Percentiles rank a stretch among this genome's conserved stretches.
These are phyloP conservation scores for Cebidichthys violaceus DNA, from an alignment of 2,113 vertebrate species.

Conservation along the genomic window DNA sequence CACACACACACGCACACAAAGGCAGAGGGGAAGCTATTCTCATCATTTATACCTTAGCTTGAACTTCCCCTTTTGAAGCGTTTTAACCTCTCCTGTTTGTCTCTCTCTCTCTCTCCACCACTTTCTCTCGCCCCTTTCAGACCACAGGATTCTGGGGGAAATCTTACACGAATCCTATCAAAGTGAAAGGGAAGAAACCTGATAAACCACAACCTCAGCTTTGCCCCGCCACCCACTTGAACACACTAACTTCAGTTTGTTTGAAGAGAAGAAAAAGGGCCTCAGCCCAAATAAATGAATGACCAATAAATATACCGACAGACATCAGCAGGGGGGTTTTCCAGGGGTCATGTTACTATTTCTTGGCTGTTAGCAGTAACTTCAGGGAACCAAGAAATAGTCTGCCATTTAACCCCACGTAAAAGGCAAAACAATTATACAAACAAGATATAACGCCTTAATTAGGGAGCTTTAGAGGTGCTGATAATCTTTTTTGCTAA, in stretches of 20 bases:
- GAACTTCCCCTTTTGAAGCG: slow-evolving; percentile 18
- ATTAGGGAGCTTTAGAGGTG: background rate
- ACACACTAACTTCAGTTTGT: background rate
- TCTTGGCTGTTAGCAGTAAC: background rate
- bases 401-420: background rate
- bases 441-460: background rate
- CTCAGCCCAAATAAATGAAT: slow-evolving; percentile 3
- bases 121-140: background rate
- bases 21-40: slow-evolving; percentile 21
- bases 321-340: background rate
- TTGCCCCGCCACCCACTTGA: too few relatives aligned
- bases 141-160: background rate
- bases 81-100: background rate
- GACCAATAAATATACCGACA: background rate
- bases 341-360: background rate
- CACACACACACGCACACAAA: slow-evolving; percentile 10
- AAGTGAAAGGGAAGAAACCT: background rate
- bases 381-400: background rate
- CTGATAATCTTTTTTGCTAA: background rate
- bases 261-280: slow-evolving; percentile 16
- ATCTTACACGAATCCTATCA: background rate
- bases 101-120: background rate
- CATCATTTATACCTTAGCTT: slow-evolving; percentile 37
- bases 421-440: background rate
- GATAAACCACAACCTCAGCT: background rate